These are phyloP conservation scores for Cygnus atratus DNA, from an alignment of 2,113 vertebrate genomes.

Conservation along the genomic window DNA sequence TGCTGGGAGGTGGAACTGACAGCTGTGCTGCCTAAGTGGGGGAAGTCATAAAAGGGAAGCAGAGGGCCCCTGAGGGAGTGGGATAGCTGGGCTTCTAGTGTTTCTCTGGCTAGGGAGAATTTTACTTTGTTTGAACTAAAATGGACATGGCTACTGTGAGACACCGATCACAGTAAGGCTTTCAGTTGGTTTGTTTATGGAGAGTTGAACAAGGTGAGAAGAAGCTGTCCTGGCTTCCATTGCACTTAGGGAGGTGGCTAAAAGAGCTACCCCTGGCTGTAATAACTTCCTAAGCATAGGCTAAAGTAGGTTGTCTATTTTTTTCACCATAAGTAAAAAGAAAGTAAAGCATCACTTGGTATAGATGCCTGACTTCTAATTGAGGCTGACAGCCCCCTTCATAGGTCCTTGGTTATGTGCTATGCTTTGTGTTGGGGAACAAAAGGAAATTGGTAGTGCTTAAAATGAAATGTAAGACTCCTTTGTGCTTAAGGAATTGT, in stretches of 20 bases:
- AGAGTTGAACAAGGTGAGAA: not conserved
- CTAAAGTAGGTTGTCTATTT: not conserved
- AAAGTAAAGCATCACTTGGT: not conserved
- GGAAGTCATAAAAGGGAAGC: conserved; percentile 64
- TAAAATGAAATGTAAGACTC: conserved; percentile 1
- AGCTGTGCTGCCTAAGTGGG: conserved; percentile 42
- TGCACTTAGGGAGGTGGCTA: not conserved
- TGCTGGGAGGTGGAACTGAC: conserved; percentile 58
- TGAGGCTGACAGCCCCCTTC: not conserved
- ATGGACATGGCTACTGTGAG: not conserved
- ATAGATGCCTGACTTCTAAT: not conserved
- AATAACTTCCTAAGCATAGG: not conserved
- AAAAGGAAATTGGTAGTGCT: not conserved
- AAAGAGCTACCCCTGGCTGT: not conserved
- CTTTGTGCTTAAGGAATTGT: not conserved
- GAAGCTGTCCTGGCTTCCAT: not conserved
- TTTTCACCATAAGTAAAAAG: not conserved
- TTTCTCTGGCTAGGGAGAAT: not conserved
- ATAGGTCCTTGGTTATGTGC: not conserved
- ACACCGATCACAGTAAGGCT: not conserved
- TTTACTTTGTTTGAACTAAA: not conserved
- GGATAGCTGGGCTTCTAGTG: not conserved
- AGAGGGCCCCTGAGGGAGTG: conserved; percentile 15
- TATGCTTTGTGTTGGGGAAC: not conserved
- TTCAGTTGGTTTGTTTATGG: not conserved